phyloP scores from a whole-genome alignment of 2,113 vertebrate genomes.

The Columba janthina region DNA sequence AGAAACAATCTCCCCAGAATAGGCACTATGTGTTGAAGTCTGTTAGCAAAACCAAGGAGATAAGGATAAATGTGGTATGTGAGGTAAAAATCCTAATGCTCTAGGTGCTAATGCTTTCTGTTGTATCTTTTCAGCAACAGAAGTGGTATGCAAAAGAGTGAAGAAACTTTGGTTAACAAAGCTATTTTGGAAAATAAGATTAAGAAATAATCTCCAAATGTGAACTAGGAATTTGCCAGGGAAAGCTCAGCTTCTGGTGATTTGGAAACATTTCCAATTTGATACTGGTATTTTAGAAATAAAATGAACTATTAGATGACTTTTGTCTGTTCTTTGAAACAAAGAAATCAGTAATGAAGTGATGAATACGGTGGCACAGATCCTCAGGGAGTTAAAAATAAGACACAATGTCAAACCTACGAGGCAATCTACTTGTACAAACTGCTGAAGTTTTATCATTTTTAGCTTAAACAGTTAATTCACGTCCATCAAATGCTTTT shows the following conservation, averaged over 20 bases:
- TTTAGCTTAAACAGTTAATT: conserved; percentile 53
- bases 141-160: neutral
- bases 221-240: neutral
- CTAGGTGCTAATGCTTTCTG: neutral
- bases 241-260: neutral
- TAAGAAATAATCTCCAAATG: neutral
- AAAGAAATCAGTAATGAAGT: neutral
- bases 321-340: neutral
- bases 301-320: neutral
- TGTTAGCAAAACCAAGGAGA: neutral
- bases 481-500: conserved; percentile 24
- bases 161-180: neutral
- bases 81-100: neutral
- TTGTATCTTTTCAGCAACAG: neutral
- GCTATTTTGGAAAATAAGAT: neutral
- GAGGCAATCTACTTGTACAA: neutral
- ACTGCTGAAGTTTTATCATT: conserved; percentile 12
- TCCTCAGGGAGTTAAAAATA: neutral
- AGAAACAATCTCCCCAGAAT: neutral
- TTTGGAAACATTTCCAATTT: neutral
- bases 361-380: neutral
- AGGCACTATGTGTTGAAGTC: neutral
- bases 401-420: neutral
- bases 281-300: neutral
- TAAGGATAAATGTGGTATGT: neutral